Evolutionary conservation across 2,113 vertebrate genomes (phyloP).

Genomic region (Amazona vittata): DNA sequence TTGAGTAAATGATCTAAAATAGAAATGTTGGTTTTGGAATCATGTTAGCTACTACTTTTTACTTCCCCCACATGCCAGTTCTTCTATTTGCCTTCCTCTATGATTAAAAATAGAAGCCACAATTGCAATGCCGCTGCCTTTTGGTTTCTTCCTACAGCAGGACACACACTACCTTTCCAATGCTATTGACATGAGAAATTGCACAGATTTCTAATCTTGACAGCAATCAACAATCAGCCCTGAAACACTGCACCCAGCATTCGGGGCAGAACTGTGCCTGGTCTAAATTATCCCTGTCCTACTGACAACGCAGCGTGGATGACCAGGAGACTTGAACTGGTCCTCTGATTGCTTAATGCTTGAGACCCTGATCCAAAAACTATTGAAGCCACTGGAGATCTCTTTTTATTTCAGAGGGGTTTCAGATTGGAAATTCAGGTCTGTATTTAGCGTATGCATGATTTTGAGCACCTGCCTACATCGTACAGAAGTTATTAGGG

Average conservation of each 20-base stretch:
- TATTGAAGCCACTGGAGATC: background rate
- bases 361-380: background rate
- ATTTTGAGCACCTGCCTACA: background rate
- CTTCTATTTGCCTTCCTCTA: background rate
- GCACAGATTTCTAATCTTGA: background rate
- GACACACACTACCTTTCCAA: background rate
- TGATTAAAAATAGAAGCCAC: conserved; percentile 34
- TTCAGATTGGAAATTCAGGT: background rate
- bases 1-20: conserved; percentile 8
- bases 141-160: background rate
- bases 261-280: background rate
- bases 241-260: background rate
- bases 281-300: background rate
- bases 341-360: background rate
- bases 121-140: background rate
- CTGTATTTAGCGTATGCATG: background rate
- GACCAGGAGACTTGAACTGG: background rate
- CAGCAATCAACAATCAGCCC: background rate
- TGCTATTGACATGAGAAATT: fast-evolving
- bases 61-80: background rate
- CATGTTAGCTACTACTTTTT: background rate
- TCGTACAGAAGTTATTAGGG: too few relatives aligned
- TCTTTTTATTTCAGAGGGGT: background rate
- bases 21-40: conserved; percentile 47
- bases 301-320: fast-evolving